These are phyloP conservation scores for Venturia canescens DNA, from an alignment of 1,140 invertebrate species.

Conservation along the genomic window DNA sequence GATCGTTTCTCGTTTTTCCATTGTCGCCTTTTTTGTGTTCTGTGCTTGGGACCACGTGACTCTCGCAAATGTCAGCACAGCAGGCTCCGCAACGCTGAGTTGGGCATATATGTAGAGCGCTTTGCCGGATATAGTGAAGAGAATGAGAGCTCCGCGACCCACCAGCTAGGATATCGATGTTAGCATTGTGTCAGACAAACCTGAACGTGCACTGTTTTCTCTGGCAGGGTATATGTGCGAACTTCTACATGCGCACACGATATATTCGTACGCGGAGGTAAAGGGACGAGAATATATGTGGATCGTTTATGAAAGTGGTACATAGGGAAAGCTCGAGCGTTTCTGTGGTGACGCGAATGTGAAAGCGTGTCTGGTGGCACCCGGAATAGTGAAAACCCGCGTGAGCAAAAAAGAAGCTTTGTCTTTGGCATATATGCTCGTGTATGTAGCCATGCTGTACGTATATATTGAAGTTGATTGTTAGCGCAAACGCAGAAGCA, in stretches of 20 bases:
- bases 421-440: not conserved
- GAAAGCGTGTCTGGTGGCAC: constrained; percentile 13
- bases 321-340: constrained; percentile 6
- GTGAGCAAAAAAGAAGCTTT: constrained; percentile 8
- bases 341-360: constrained; percentile 11
- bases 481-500: not conserved
- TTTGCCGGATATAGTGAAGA: constrained; percentile 17
- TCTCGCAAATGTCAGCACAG: constrained; percentile 12
- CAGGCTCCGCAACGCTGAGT: not conserved
- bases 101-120: not conserved
- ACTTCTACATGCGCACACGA: not conserved
- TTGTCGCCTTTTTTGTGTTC: not conserved
- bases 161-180: constrained; percentile 24
- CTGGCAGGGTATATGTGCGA: not conserved
- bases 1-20: constrained; percentile 9
- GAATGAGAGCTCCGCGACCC: constrained; percentile 14
- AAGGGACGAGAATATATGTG: not conserved
- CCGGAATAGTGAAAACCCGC: not conserved
- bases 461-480: not conserved
- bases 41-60: not conserved
- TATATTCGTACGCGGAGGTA: not conserved
- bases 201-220: constrained; percentile 12
- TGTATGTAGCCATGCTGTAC: not conserved
- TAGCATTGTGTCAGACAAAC: constrained; percentile 20
- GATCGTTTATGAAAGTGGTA: constrained; percentile 4